phyloP scores from a whole-genome alignment of 2,797 vertebrate genomes.

The Todus mexicanus region DNA sequence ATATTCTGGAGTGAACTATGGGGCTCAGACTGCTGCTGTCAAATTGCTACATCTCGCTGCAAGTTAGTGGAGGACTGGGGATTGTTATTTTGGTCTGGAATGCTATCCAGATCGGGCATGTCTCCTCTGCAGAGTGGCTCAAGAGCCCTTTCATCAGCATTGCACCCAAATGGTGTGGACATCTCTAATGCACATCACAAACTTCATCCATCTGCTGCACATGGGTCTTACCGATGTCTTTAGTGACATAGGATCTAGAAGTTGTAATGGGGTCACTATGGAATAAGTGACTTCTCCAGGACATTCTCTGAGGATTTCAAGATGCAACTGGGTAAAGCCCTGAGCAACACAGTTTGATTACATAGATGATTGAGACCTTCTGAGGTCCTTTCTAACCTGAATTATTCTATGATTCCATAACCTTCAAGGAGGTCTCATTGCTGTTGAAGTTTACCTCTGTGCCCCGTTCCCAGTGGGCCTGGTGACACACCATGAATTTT shows the following conservation, averaged over 20 bases:
- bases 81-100: background rate
- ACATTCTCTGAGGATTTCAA: background rate
- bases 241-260: background rate
- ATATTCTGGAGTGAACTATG: background rate
- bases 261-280: background rate
- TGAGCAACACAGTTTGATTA: background rate
- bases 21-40: background rate
- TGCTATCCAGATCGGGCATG: background rate
- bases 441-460: background rate
- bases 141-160: background rate
- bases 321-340: background rate
- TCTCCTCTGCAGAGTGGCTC: background rate
- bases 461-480: background rate
- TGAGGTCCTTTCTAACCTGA: background rate
- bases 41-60: background rate
- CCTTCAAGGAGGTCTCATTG: background rate
- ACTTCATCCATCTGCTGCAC: background rate
- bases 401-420: background rate
- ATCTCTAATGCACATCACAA: background rate
- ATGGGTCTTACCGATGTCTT: background rate
- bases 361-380: background rate
- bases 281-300: background rate
- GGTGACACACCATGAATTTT: background rate
- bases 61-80: background rate
- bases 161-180: background rate